A percentile compares a stretch with the other conserved stretches of the same genome.
These are phyloP conservation scores for Gambusia yucatana DNA, from an alignment of 2,797 vertebrate species.

Conservation along the genomic window DNA sequence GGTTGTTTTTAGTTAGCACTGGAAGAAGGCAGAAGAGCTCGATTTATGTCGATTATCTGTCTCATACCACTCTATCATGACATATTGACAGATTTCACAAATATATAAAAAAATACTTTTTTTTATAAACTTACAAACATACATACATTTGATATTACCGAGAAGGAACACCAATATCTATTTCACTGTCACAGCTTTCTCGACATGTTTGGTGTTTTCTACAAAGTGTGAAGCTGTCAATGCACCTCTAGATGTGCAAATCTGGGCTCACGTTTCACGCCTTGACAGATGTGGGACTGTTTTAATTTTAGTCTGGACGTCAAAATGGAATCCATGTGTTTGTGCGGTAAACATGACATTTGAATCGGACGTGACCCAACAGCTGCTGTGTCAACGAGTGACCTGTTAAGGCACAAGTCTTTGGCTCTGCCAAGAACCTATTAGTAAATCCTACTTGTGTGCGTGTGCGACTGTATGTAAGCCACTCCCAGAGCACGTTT, in stretches of 20 bases:
- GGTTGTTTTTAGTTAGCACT: too few relatives aligned
- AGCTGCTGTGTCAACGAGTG: slow-evolving; percentile 30
- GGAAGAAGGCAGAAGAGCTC: too few relatives aligned
- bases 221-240: background rate
- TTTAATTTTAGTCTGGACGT: background rate
- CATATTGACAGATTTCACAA: too few relatives aligned
- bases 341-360: background rate
- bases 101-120: too few relatives aligned
- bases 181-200: background rate
- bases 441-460: slow-evolving; percentile 33
- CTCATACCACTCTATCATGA: too few relatives aligned
- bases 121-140: too few relatives aligned
- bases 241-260: background rate
- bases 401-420: slow-evolving; percentile 16
- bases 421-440: slow-evolving; percentile 24
- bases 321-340: background rate
- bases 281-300: background rate
- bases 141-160: background rate
- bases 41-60: too few relatives aligned
- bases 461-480: background rate
- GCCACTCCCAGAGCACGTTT: slow-evolving; percentile 21
- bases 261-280: background rate
- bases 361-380: slow-evolving; percentile 33
- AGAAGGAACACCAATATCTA: background rate
- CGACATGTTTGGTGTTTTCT: background rate